Base-by-base conservation (phyloP, 2,113 vertebrate species). In the Elachura formosa region DNA sequence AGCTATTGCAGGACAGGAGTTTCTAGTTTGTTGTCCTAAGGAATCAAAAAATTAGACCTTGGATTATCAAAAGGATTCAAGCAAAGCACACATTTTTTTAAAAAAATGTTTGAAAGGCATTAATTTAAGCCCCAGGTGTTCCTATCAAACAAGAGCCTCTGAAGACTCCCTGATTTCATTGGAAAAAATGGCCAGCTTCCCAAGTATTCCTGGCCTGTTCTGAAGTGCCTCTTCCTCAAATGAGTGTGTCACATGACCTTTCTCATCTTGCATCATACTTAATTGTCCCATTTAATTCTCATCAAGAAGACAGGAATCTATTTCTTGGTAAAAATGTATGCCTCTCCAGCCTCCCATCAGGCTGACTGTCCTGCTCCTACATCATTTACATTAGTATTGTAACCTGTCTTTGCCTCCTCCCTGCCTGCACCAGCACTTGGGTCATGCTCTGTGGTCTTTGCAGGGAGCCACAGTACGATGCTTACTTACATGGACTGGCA, bases 381-480 rank as follows among this genome's bases (percentile, higher is more conserved):
- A 0, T 23, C n/a, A 5, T 40, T 48, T 80, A n/a, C 55, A n/a
- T n/a, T n/a, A n/a, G n/a, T n/a, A n/a, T n/a, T n/a, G n/a, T 23
- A 66, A 56, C 21, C 45, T 38, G 19, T 22, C 12, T 79, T 41
- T 24, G 7, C 15, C 31, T 17, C 26, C 36, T 73, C 45, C 31
- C 40, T 73, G 48, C 36, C 45, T 6, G 9, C 45, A 29, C 12
- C 16, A 4, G 14, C 5, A 1, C 41, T n/a, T 48, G n/a, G 40
- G 21, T 51, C 36, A 31, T 10, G 15, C 36, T 48, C 41, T 36
- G 41, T n/a, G 36, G 33, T n/a, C 33, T 48, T 51, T 40, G 38
- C 2, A 3, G 28, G 31, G n/a, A 81, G 31, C 9, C 33, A 29
- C 49, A 51, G 12, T 11, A 4, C 0, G 2, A 15, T n/a, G 4